phyloP scores from a whole-genome alignment of 2,113 vertebrate species.

The Eubucco bourcierii region DNA sequence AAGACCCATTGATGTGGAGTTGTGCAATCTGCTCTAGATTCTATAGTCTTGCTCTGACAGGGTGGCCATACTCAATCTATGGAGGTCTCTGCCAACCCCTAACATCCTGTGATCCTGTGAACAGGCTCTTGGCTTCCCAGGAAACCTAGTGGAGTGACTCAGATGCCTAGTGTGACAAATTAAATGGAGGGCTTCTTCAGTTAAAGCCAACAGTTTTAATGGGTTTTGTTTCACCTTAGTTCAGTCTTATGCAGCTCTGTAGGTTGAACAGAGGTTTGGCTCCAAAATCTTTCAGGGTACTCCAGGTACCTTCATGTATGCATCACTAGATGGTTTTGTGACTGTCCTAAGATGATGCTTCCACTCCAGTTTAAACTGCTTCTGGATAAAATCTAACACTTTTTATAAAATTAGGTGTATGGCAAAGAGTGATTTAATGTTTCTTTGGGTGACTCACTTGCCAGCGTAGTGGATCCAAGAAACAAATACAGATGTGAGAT shows the following conservation, averaged over 20 bases:
- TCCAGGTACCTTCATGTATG: not conserved
- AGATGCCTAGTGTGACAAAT: accelerated
- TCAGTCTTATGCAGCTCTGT: not conserved
- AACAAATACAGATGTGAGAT: slow-evolving; percentile 55
- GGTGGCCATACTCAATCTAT: too few species aligned
- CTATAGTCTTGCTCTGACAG: too few species aligned
- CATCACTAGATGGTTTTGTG: not conserved
- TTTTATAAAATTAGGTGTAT: slow-evolving; percentile 16
- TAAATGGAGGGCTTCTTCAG: not conserved
- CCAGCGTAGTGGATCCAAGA: slow-evolving; percentile 34
- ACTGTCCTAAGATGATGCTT: not conserved
- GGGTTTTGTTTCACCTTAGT: not conserved
- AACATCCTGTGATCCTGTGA: not conserved
- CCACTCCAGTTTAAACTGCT: slow-evolving; percentile 5
- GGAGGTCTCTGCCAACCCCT: too few species aligned
- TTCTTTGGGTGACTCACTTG: slow-evolving; percentile 42
- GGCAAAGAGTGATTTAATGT: slow-evolving; percentile 53
- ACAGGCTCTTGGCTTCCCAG: not conserved
- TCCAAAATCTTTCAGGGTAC: not conserved
- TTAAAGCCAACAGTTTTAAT: not conserved
- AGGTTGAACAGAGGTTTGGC: not conserved
- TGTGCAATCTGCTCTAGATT: too few species aligned
- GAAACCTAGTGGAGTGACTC: not conserved
- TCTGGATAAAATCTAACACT: slow-evolving; percentile 19
- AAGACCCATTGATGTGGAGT: too few species aligned